Conservation (phyloP, 2,113 vertebrate genomes). For the Lophura nycthemera region DNA sequence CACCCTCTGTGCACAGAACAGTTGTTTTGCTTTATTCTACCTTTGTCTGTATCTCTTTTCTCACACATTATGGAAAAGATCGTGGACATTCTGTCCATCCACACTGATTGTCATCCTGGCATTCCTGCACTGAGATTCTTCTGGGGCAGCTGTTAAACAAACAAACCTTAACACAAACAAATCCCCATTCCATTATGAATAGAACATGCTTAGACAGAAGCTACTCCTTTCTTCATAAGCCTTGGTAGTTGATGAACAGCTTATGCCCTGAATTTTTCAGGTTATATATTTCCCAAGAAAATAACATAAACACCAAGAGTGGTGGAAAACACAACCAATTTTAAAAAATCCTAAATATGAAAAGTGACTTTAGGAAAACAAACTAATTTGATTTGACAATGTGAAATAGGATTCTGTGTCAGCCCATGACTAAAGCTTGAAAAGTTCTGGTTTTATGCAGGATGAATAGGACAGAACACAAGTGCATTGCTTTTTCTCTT, state of each 20-base stretch:
- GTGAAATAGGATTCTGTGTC: not conserved
- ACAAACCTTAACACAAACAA: too few species aligned
- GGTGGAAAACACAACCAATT: not conserved
- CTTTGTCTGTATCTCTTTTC: not conserved
- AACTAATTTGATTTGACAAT: not conserved
- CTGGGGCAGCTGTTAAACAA: not conserved
- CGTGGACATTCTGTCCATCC: not conserved
- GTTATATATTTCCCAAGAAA: constrained; percentile 33
- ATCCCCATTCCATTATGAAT: not conserved
- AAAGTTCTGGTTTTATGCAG: not conserved
- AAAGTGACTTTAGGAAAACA: not conserved
- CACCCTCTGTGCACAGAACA: not conserved
- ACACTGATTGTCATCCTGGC: not conserved
- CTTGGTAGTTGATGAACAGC: not conserved
- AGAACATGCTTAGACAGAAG: not conserved
- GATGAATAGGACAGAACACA: not conserved
- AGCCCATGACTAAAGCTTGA: not conserved
- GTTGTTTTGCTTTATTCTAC: not conserved
- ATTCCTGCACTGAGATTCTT: not conserved
- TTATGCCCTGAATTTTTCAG: not conserved
- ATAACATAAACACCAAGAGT: not conserved
- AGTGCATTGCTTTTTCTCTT: not conserved
- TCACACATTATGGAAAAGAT: not conserved
- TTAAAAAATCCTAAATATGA: rapidly evolving
- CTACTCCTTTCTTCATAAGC: not conserved